These are phyloP conservation scores for Orchesella cincta DNA, from an alignment of 1,140 invertebrate genomes.

Conservation along the genomic window DNA sequence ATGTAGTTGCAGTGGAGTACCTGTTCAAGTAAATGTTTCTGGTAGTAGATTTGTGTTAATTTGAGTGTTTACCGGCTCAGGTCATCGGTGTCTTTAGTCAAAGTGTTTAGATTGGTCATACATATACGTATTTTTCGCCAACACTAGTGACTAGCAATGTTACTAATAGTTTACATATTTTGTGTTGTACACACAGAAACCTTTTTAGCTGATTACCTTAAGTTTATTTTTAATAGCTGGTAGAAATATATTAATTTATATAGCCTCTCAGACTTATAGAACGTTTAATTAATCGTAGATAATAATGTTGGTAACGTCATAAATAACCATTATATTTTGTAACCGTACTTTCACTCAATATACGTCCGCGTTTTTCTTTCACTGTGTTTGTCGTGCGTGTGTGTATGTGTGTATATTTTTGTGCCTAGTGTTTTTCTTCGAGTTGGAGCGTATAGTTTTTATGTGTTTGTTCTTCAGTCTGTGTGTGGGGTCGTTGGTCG, in stretches of 20 bases:
- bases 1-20: not conserved
- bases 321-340: not conserved
- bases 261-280: not conserved
- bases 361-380: not conserved
- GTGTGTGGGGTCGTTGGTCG: too few species aligned
- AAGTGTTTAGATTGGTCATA: too few species aligned
- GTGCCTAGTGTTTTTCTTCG: too few species aligned
- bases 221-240: not conserved
- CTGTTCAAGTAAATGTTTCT: not conserved
- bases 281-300: not conserved
- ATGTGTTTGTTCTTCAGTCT: too few species aligned
- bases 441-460: too few species aligned
- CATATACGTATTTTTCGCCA: too few species aligned
- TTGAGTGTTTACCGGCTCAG: not conserved
- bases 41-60: not conserved
- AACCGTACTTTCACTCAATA: not conserved
- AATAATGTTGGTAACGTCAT: not conserved
- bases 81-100: not conserved
- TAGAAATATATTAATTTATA: not conserved
- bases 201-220: not conserved
- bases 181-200: not conserved
- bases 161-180: not conserved
- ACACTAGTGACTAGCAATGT: not conserved
- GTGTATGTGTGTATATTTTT: not conserved
- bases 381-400: not conserved